phyloP scores from a whole-genome alignment of 1,140 invertebrate genomes.

The Rhynchophorus ferrugineus region DNA sequence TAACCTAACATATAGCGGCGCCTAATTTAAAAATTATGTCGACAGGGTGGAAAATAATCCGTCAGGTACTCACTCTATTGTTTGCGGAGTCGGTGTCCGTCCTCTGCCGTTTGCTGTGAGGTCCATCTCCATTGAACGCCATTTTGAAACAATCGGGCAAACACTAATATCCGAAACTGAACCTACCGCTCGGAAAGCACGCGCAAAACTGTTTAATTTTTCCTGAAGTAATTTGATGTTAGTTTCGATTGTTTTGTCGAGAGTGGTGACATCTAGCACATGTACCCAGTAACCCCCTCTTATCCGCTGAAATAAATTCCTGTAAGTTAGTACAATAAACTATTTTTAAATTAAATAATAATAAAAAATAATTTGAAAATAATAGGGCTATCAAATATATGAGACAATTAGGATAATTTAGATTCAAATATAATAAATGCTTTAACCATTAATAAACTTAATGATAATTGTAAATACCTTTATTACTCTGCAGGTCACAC shows the following conservation, averaged over 20 bases:
- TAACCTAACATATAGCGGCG: conserved; percentile 13
- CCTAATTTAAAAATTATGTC: too few species aligned
- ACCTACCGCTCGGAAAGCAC: conserved; percentile 30
- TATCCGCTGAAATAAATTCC: too few species aligned
- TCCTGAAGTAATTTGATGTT: conserved; percentile 1
- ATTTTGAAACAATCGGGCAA: conserved; percentile 40
- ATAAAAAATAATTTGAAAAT: too few species aligned
- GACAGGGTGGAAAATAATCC: not conserved
- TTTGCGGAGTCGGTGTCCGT: conserved; percentile 41
- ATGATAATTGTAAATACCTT: too few species aligned
- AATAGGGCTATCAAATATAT: too few species aligned
- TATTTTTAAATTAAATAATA: too few species aligned
- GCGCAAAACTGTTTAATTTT: conserved; percentile 30
- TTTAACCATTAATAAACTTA: too few species aligned
- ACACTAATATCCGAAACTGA: conserved; percentile 26
- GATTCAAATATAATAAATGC: too few species aligned
- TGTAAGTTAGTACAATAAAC: too few species aligned
- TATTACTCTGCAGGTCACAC: too few species aligned
- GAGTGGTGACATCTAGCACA: not conserved
- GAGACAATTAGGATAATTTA: too few species aligned
- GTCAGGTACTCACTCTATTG: conserved; percentile 41
- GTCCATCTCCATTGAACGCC: conserved; percentile 48
- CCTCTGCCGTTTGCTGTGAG: conserved; percentile 44
- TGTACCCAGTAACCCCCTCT: too few species aligned
- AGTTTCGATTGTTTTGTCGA: conserved; percentile 7